A percentile compares a stretch with the other conserved stretches of the same genome.
Evolutionary conservation across 1,140 invertebrate genomes (phyloP).

Genomic region (Drosophila arawakana): DNA sequence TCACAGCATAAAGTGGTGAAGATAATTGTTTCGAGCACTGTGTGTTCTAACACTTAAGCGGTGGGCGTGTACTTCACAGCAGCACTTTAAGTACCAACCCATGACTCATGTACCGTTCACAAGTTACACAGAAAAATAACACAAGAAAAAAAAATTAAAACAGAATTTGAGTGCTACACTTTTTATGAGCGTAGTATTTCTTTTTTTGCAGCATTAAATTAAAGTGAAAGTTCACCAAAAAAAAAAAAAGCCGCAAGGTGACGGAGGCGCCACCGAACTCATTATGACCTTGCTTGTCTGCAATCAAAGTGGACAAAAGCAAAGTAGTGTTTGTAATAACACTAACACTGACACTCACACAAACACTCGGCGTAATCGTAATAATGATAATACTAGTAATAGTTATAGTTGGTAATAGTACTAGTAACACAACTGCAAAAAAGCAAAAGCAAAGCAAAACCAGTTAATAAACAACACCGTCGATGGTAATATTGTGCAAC

Average conservation of each 20-base stretch:
- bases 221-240: slow-evolving; percentile 50
- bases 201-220: slow-evolving; percentile 26
- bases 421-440: slow-evolving; percentile 4
- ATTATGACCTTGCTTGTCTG: slow-evolving; percentile 42
- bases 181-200: slow-evolving; percentile 6
- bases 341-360: slow-evolving; percentile 18
- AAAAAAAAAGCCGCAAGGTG: slow-evolving; percentile 14
- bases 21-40: too few relatives aligned
- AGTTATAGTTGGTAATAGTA: slow-evolving; percentile 20
- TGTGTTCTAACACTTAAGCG: slow-evolving; percentile 8
- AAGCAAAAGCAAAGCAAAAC: slow-evolving; percentile 46
- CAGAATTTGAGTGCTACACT: slow-evolving; percentile 32
- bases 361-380: neutral
- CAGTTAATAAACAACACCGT: slow-evolving; percentile 45
- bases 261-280: slow-evolving; percentile 32
- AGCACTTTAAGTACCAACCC: neutral
- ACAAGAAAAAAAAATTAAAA: slow-evolving; percentile 22
- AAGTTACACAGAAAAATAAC: slow-evolving; percentile 4
- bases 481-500: slow-evolving; percentile 47
- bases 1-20: too few relatives aligned
- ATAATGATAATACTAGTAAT: slow-evolving; percentile 2
- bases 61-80: slow-evolving; percentile 22
- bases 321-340: neutral
- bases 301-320: slow-evolving; percentile 31
- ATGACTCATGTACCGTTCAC: slow-evolving; percentile 26